phyloP scores from a whole-genome alignment of 1,140 invertebrate genomes.

The Calosoma granatense region DNA sequence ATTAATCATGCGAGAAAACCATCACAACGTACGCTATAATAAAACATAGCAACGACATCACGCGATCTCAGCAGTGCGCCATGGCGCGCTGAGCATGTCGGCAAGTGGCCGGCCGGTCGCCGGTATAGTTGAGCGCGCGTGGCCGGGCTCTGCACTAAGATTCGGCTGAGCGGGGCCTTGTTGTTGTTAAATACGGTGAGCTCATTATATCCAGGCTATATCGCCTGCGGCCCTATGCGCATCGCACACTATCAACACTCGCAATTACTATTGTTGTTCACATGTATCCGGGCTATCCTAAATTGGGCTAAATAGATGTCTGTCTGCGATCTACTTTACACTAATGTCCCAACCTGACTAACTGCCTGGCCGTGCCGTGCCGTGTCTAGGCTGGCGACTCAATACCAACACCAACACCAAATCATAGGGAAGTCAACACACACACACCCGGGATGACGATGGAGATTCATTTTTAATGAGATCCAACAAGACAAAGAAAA shows the following conservation, averaged over 20 bases:
- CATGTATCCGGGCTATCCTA: constrained; percentile 3
- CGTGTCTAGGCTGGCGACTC: no score
- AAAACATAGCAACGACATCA: constrained; percentile 1
- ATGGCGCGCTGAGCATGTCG: not conserved
- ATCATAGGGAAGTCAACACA: no score
- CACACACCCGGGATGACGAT: no score
- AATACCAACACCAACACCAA: no score
- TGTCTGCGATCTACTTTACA: constrained; percentile 2
- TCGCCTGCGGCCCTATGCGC: not conserved
- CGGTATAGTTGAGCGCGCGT: not conserved
- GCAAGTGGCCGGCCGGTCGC: not conserved
- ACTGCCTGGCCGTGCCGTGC: no score
- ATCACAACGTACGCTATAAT: not conserved
- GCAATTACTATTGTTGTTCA: constrained; percentile 4
- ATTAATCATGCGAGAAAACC: constrained; percentile 7
- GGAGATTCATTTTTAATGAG: no score
- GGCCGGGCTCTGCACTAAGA: not conserved
- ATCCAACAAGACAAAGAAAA: no score
- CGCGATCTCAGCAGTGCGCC: not conserved
- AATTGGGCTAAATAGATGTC: constrained; percentile 1
- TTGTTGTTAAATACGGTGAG: not conserved
- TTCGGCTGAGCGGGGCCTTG: not conserved
- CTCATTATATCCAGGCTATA: not conserved
- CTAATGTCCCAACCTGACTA: not conserved
- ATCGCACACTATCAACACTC: not conserved